phyloP scores from a whole-genome alignment of 1,140 invertebrate genomes.

The Drosophila albomicans region DNA sequence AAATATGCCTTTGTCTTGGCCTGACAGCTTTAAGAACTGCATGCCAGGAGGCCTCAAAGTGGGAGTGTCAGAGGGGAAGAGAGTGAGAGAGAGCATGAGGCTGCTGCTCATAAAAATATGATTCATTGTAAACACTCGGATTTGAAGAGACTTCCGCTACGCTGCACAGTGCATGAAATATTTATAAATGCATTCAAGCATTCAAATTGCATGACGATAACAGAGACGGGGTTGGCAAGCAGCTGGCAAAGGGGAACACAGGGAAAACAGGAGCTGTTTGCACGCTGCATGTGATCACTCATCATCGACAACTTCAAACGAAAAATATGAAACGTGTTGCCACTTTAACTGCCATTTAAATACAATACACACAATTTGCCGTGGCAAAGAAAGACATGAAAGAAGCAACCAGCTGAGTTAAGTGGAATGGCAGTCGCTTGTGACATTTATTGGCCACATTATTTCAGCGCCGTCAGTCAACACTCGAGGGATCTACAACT shows the following conservation, averaged over 20 bases:
- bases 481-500: conserved; percentile 66
- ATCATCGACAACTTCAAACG: conserved; percentile 72
- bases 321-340: conserved; percentile 73
- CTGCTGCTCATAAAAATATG: conserved; percentile 66
- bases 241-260: not conserved
- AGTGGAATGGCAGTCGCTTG: conserved; percentile 36
- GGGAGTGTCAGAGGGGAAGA: not conserved
- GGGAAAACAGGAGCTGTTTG: conserved; percentile 18
- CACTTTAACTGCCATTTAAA: conserved; percentile 84
- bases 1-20: conserved; percentile 55
- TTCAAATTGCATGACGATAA: conserved; percentile 8
- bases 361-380: conserved; percentile 61
- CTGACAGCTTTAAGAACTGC: conserved; percentile 39
- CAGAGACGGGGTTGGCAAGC: not conserved
- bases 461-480: conserved; percentile 79
- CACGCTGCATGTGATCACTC: conserved; percentile 56
- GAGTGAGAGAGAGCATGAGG: not conserved
- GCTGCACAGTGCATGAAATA: conserved; percentile 71
- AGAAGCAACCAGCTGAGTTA: conserved; percentile 27
- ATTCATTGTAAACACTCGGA: conserved; percentile 67
- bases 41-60: conserved; percentile 1
- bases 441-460: conserved; percentile 83
- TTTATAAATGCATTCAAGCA: conserved; percentile 77
- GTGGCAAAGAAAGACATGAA: conserved; percentile 68
- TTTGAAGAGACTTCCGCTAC: conserved; percentile 56